Conservation (phyloP, 2,113 vertebrate genomes). For the Scytalopus superciliaris region DNA sequence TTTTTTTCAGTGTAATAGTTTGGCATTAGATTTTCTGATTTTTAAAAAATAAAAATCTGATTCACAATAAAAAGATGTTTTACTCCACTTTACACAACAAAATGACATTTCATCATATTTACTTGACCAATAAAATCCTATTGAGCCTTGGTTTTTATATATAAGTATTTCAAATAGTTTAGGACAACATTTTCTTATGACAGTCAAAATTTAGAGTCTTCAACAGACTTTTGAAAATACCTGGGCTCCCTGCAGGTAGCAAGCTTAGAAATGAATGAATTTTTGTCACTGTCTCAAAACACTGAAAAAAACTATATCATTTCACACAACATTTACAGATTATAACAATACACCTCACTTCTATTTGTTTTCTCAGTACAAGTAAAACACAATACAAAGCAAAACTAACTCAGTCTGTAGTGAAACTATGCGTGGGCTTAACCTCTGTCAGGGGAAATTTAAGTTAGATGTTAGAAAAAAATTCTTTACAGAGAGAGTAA, state of each 20-base stretch:
- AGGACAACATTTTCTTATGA: not conserved
- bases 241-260: not conserved
- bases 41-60: not conserved
- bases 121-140: not conserved
- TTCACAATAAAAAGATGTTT: not conserved
- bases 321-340: not conserved
- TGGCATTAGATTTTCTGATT: not conserved
- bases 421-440: not conserved
- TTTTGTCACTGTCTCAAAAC: not conserved
- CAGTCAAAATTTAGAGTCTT: not conserved
- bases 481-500: too few species aligned
- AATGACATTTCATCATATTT: not conserved
- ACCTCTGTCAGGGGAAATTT: too few species aligned
- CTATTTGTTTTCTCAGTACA: not conserved
- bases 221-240: accelerated
- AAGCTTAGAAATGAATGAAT: not conserved
- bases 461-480: too few species aligned
- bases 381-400: not conserved
- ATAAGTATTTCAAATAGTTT: not conserved
- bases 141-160: not conserved
- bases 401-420: not conserved
- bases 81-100: not conserved
- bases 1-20: not conserved
- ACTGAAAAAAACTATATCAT: not conserved
- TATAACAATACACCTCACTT: not conserved